Evolutionary conservation across 2,113 vertebrate genomes (phyloP), one percentile per base, ranked within the genome.

Genomic region (Ictalurus furcatus): DNA sequence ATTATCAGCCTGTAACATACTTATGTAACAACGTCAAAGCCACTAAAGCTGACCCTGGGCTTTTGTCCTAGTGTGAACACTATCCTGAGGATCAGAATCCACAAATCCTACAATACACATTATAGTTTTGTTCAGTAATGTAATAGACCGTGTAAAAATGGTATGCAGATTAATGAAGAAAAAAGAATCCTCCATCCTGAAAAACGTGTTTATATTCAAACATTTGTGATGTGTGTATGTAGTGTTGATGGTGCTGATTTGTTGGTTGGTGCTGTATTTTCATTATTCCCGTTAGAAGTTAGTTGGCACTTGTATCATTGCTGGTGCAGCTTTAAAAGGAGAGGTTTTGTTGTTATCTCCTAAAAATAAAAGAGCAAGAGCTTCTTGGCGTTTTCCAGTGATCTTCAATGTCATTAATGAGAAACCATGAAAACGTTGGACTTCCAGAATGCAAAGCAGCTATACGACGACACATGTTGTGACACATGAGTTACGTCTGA

Each of bases 11-110:
- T 71, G 21, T 88, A 52, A 52, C 40, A 86, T 78, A 69, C 34
- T 88, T 88, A 58, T n/a, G 37, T 86, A 86, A 90, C 52, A 28
- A 17, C 2, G 11, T 52, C 71, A 86, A 67, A 78, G 25, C 76
- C 59, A 34, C 23, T 86, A 12, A 86, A 78, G 80, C 56, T 88
- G 40, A 82, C 79, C 30, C 19, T 21, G 56, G n/a, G 19, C 44
- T 59, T 85, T 85, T 88, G 56, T 52, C 54, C 83, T 44, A n/a
- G 61, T 28, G 34, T 73, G 25, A 34, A 65, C n/a, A 30, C 4
- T 19, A 63, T 40, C 52, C 48, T 74, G 61, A 69, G 16, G 11
- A 25, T 40, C 58, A 67, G 44, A 56, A 6, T 17, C 44, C 52
- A 19, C 48, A 61, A 13, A 84, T 86, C 37, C 65, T n/a, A 79